These are phyloP conservation scores for Trichopoda pennipes DNA, from an alignment of 2,888 invertebrate species.

Conservation along the genomic window DNA sequence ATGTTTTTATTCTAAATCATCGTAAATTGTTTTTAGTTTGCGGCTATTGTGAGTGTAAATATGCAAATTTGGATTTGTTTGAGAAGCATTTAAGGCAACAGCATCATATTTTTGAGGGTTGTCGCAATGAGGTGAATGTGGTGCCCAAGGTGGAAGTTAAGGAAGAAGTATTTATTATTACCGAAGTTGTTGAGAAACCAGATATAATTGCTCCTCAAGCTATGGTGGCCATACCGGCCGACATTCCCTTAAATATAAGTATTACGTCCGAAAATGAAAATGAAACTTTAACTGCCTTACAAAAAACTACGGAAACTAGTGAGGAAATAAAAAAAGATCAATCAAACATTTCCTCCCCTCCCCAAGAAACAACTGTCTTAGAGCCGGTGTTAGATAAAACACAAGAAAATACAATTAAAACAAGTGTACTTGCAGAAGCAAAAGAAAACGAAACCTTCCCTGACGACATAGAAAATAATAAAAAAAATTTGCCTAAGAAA, in stretches of 20 bases:
- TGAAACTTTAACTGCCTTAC: constrained; percentile 8
- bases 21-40: constrained; percentile 72
- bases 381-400: neutral
- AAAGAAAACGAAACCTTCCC: neutral
- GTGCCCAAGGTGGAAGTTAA: constrained; percentile 66
- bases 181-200: constrained; percentile 69
- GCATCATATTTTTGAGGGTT: constrained; percentile 73
- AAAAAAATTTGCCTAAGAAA: neutral
- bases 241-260: constrained; percentile 51
- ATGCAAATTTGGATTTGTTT: constrained; percentile 73
- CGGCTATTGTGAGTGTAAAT: constrained; percentile 74
- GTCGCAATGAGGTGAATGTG: constrained; percentile 66
- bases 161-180: constrained; percentile 69
- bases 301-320: neutral
- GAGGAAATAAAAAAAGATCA: neutral
- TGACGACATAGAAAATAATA: neutral
- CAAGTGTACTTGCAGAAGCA: neutral
- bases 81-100: constrained; percentile 74
- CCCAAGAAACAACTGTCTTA: neutral
- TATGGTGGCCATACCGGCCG: constrained; percentile 71
- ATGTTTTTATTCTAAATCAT: constrained; percentile 73
- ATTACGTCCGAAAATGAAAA: constrained; percentile 64
- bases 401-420: neutral
- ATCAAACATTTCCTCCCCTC: neutral
- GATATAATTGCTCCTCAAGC: constrained; percentile 69